A percentile compares a stretch with the other conserved stretches of the same genome.
These are phyloP conservation scores for Eciton burchellii DNA, from an alignment of 1,140 invertebrate genomes.

Conservation along the genomic window DNA sequence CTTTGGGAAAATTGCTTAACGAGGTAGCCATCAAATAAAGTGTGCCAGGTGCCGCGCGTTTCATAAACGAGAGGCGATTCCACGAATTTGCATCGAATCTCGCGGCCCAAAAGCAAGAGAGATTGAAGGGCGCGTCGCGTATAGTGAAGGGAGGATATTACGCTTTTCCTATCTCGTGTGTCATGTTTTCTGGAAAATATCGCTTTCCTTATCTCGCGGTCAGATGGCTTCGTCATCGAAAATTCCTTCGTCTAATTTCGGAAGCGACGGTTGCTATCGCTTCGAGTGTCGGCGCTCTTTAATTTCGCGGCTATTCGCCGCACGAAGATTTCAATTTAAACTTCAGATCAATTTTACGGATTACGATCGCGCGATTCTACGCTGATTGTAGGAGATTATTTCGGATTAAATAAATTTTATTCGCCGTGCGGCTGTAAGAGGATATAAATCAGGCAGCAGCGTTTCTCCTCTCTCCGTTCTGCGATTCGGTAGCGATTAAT, in stretches of 20 bases:
- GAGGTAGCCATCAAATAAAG: conserved; percentile 33
- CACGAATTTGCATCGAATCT: conserved; percentile 45
- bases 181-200: no score
- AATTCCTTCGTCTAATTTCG: no score
- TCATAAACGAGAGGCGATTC: conserved; percentile 27
- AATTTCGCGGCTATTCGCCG: no score
- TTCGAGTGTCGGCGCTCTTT: no score
- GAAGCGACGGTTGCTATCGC: no score
- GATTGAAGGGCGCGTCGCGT: not conserved
- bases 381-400: no score
- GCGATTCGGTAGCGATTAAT: conserved; percentile 38
- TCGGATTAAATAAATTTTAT: conserved; percentile 46
- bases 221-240: no score
- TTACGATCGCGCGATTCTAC: no score
- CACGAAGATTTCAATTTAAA: no score
- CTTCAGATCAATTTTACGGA: no score
- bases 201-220: no score
- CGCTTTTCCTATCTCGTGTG: no score
- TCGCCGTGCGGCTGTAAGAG: conserved; percentile 8
- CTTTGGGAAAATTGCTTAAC: conserved; percentile 48
- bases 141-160: not conserved
- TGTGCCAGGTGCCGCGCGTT: conserved; percentile 33
- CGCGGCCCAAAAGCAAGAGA: not conserved
- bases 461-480: not conserved
- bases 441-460: conserved; percentile 39